Conservation (phyloP, 2,888 invertebrate species). For the Dryomyza anilis region DNA sequence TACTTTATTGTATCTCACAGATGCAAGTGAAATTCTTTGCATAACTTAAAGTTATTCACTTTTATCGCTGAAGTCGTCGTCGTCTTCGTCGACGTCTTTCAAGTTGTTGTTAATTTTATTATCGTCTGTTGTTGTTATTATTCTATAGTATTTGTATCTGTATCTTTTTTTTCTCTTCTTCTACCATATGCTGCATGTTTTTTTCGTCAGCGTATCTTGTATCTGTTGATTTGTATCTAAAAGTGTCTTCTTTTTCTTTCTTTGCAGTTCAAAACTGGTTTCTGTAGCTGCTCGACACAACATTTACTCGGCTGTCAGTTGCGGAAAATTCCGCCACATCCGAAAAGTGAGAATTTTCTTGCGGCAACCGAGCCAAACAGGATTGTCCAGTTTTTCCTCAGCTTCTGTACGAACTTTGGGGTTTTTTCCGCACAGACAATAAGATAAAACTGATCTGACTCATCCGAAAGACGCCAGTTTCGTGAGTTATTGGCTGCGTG, state of each 20-base stretch:
- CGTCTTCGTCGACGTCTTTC: not conserved
- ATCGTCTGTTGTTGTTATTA: slow-evolving; percentile 1
- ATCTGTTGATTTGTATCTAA: not conserved
- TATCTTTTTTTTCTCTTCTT: not conserved
- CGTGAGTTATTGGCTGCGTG: too few relatives aligned
- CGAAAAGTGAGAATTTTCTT: slow-evolving; percentile 51
- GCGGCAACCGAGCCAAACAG: slow-evolving; percentile 39
- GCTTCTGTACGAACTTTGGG: too few relatives aligned
- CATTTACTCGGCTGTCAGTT: slow-evolving; percentile 12
- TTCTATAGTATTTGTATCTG: too few relatives aligned
- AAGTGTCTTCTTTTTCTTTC: not conserved
- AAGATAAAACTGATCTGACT: too few relatives aligned
- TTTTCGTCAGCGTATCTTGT: not conserved
- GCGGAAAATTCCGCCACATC: slow-evolving; percentile 16
- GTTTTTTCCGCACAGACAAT: too few relatives aligned
- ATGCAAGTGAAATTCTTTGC: slow-evolving; percentile 24
- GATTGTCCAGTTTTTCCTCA: slow-evolving; percentile 46
- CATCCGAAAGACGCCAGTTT: too few relatives aligned
- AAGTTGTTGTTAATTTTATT: slow-evolving; percentile 11
- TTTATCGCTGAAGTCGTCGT: not conserved
- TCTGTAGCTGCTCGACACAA: not conserved
- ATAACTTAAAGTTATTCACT: slow-evolving; percentile 23
- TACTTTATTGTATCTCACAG: not conserved
- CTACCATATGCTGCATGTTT: not conserved
- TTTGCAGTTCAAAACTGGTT: slow-evolving; percentile 16